These are phyloP conservation scores for Cerastis leucographa DNA, from an alignment of 2,888 invertebrate species.

Conservation along the genomic window DNA sequence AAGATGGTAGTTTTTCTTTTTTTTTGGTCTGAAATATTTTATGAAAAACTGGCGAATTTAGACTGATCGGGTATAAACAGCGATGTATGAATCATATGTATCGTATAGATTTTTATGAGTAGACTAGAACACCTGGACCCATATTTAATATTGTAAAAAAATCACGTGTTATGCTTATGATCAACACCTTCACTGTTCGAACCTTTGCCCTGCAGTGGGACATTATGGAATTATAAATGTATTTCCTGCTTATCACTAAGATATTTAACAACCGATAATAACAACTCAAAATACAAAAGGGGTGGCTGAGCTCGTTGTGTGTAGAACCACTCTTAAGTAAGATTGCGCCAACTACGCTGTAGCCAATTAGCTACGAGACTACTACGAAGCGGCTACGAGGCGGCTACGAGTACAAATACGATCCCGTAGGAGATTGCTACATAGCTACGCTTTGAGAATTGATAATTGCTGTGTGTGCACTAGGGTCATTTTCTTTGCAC, in stretches of 20 bases:
- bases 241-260: not conserved
- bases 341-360: conserved; percentile 34
- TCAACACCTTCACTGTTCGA: not conserved
- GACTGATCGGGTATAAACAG: not conserved
- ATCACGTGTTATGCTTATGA: not conserved
- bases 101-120: not conserved
- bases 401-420: conserved; percentile 24
- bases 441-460: conserved; percentile 31
- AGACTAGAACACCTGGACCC: not conserved
- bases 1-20: conserved; percentile 15
- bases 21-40: not conserved
- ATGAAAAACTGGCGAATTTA: not conserved
- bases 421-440: conserved; percentile 42
- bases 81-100: not conserved
- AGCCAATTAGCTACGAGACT: conserved; percentile 46
- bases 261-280: conserved; percentile 1
- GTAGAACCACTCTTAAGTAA: conserved; percentile 14
- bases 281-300: conserved; percentile 2
- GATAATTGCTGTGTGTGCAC: not conserved
- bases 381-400: conserved; percentile 32
- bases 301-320: not conserved
- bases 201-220: not conserved
- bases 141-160: not conserved
- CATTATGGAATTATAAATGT: not conserved
- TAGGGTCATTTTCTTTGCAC: not conserved